Base-by-base conservation (phyloP, 2,113 vertebrate species). In the Talpa occidentalis region DNA sequence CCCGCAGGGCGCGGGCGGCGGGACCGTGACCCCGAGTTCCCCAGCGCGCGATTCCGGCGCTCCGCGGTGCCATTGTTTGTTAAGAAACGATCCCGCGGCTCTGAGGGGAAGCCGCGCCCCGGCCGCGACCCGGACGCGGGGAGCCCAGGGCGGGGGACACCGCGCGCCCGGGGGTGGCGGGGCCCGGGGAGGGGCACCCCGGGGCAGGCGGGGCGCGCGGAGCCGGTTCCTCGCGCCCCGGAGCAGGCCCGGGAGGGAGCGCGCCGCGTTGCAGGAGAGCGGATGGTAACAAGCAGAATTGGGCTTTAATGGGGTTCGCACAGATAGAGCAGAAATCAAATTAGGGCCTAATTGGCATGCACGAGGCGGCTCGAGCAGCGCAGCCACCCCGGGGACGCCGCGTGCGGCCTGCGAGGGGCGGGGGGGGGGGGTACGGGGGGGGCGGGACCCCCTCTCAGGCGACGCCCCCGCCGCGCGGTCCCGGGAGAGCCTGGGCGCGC, bases 251-350 rank as follows among this genome's bases (percentile, higher is more conserved):
- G 83, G 30, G 67, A 95, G 74, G 12, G 64, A 94, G 96, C 77
- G 54, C 83, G 47, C 74, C 85, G 90, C 62, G 47, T 88, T 80
- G 92, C 88, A 73, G 81, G 93, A 93, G 97, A 97, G 96, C 94
- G 95, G 66, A 44, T 88, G 90, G 92, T 97, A 96, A 98, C 97
- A 88, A 97, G 94, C 89, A 74, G 93, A 98, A 97, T 74, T 96
- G 93, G 87, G 94, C 95, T 97, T 98, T 97, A 96, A 97, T 96
- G 88, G 96, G 87, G 96, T 97, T 98, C 91, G 32, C 87, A 81
- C 52, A 62, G 79, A 93, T 9, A 94, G 79, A 97, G 85, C 60
- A 97, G 97, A 96, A 97, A 98, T 96, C 92, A 97, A 97, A 96
- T 96, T 80, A 97, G 79, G 24, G 69, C 90, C 95, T 98, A 97